A percentile compares a stretch with the other conserved stretches of the same genome.
Evolutionary conservation across 2,113 vertebrate genomes (phyloP).

Genomic region (Ammodytes marinus): DNA sequence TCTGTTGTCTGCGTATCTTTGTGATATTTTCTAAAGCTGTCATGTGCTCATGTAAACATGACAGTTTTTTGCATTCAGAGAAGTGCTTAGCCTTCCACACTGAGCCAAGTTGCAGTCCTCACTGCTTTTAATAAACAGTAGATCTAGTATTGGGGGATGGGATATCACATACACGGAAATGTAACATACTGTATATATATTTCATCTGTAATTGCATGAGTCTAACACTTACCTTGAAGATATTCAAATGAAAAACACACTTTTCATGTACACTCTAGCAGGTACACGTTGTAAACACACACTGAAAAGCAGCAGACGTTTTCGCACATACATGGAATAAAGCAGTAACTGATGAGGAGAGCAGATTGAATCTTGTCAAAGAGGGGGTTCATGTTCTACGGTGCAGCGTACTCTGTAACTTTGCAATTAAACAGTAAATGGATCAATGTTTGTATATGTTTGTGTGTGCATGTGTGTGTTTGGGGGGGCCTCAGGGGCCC

Average conservation of each 20-base stretch:
- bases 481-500: constrained; percentile 82
- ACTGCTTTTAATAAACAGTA: constrained; percentile 38
- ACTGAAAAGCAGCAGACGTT: constrained; percentile 33
- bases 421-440: constrained; percentile 82
- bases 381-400: constrained; percentile 38
- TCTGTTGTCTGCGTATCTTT: constrained; percentile 18
- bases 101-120: constrained; percentile 23
- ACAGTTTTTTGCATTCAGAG: constrained; percentile 45
- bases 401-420: constrained; percentile 49
- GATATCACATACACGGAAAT: constrained; percentile 22
- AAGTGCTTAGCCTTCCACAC: constrained; percentile 47
- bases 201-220: constrained; percentile 40
- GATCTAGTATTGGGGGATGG: neutral
- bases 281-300: constrained; percentile 16
- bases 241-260: constrained; percentile 46
- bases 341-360: constrained; percentile 39
- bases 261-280: constrained; percentile 34
- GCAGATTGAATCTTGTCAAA: constrained; percentile 65
- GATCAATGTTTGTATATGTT: constrained; percentile 81
- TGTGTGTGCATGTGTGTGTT: constrained; percentile 71
- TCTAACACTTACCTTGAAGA: constrained; percentile 49
- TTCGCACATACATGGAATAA: constrained; percentile 38
- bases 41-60: constrained; percentile 58
- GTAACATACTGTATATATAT: constrained; percentile 20
- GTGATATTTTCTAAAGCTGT: constrained; percentile 27